Base-by-base conservation (phyloP, 2,797 vertebrate species). In the Eidolon dupreanum region DNA sequence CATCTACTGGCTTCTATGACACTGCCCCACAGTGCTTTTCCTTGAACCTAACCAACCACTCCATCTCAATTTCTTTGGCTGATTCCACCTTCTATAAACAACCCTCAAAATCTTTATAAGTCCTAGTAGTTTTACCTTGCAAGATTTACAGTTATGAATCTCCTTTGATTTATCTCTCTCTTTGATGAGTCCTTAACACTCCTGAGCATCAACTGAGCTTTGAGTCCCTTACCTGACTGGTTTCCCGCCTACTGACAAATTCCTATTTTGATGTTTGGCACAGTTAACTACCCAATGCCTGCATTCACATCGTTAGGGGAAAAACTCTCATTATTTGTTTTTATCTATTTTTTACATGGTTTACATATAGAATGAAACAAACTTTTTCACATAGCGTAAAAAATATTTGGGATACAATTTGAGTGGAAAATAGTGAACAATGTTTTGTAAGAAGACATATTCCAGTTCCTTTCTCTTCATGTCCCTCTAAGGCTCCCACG, bases 401-500 rank as follows among this genome's bases (percentile, higher is more conserved):
- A 96, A 88, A 90, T 94, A 85, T 96, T 66, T 77, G 41, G n/a
- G 31, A 63, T 70, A 74, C 3, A 51, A 70, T 74, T 51, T 78
- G 51, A 7, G 46, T 36, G n/a, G 41, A 68, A 86, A 87, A 9
- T 65, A 95, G 3, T 17, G 31, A 73, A 17, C 92, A 73, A 46
- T 8, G 3, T 31, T 46, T 90, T 73, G 16, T 24, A 79, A 83
- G 38, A 85, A 65, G 26, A 57, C 19, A 81, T 36, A 61, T n/a
- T 41, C 43, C 10, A 55, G 8, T 81, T 85, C 9, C 13, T 61
- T 88, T 71, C 19, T 53, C 36, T 73, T 87, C 19, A 49, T 2
- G 66, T 90, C 20, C 38, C 8, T 46, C 20, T 31, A 1, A 26
- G 8, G 43, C 85, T 57, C 33, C 41, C 49, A 77, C 5, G 15